phyloP scores from a whole-genome alignment of 2,888 invertebrate species.

The Catonia carolina region DNA sequence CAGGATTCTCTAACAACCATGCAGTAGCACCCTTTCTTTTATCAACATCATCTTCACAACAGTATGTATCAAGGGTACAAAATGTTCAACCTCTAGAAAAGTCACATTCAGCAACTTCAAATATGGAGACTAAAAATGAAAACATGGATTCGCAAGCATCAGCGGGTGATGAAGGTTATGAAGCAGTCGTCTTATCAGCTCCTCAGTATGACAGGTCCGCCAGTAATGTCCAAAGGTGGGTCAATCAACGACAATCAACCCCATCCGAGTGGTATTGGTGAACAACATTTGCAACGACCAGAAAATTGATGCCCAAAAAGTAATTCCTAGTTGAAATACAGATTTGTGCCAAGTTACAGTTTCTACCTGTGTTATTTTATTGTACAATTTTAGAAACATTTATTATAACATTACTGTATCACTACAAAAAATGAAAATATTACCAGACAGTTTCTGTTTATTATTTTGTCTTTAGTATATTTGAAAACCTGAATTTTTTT shows the following conservation, averaged over 20 bases:
- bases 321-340: too few species aligned
- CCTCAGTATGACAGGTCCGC: conserved; percentile 18
- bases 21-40: conserved; percentile 25
- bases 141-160: conserved; percentile 8
- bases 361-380: too few species aligned
- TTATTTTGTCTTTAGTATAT: too few species aligned
- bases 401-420: too few species aligned
- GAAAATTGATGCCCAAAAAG: too few species aligned
- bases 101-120: conserved; percentile 5
- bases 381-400: too few species aligned
- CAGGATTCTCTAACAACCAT: conserved; percentile 23
- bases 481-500: too few species aligned
- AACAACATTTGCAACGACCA: not conserved
- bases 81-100: conserved; percentile 16
- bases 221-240: conserved; percentile 23
- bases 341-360: too few species aligned
- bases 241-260: conserved; percentile 26
- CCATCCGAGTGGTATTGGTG: conserved; percentile 33
- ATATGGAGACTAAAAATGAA: conserved; percentile 10
- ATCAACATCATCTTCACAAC: conserved; percentile 30
- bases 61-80: conserved; percentile 27
- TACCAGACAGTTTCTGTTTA: too few species aligned
- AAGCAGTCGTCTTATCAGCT: conserved; percentile 30
- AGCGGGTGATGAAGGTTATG: conserved; percentile 27
- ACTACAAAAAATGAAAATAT: too few species aligned